Percentiles rank a stretch among this genome's conserved stretches.
Evolutionary conservation across 92 coral and sea anemone species (phyloP).

Genomic region (Parazoanthus swiftii): DNA sequence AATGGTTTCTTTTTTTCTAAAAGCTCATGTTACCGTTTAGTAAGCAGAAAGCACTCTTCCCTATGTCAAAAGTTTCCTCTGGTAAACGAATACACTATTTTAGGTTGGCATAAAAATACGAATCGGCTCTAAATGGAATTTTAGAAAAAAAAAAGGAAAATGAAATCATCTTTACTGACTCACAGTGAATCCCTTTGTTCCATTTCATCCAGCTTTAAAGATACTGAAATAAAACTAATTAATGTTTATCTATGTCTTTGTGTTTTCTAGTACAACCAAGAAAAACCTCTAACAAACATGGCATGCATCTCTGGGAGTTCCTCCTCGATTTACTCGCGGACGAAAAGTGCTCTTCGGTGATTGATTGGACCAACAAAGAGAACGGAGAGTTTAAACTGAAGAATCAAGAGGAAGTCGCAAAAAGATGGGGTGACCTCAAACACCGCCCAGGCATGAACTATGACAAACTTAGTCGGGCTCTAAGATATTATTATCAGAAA

Average conservation of each 20-base stretch:
- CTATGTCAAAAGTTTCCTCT: no score
- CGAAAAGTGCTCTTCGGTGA: slow-evolving; percentile 71
- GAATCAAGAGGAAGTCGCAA: slow-evolving; percentile 94
- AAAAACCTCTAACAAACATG: slow-evolving; percentile 62
- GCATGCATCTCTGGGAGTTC: slow-evolving; percentile 94
- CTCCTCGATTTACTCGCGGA: slow-evolving; percentile 79
- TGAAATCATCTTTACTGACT: no score
- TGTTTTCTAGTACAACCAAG: slow-evolving; percentile 13
- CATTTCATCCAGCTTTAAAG: no score
- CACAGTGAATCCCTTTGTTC: no score
- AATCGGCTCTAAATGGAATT: no score
- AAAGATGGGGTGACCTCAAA: slow-evolving; percentile 88
- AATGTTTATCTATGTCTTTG: neutral
- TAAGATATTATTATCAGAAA: slow-evolving; percentile 90
- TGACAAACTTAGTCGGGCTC: slow-evolving; percentile 91
- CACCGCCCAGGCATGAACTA: slow-evolving; percentile 94
- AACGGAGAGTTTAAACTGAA: slow-evolving; percentile 86
- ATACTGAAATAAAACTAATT: neutral
- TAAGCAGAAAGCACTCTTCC: no score
- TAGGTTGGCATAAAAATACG: no score
- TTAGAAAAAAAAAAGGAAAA: no score
- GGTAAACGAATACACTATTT: no score
- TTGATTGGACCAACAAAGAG: slow-evolving; percentile 87
- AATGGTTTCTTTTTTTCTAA: no score
- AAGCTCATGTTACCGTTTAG: no score